Evolutionary conservation across 1,140 invertebrate genomes (phyloP).

Genomic region (Pollicipes pollicipes): DNA sequence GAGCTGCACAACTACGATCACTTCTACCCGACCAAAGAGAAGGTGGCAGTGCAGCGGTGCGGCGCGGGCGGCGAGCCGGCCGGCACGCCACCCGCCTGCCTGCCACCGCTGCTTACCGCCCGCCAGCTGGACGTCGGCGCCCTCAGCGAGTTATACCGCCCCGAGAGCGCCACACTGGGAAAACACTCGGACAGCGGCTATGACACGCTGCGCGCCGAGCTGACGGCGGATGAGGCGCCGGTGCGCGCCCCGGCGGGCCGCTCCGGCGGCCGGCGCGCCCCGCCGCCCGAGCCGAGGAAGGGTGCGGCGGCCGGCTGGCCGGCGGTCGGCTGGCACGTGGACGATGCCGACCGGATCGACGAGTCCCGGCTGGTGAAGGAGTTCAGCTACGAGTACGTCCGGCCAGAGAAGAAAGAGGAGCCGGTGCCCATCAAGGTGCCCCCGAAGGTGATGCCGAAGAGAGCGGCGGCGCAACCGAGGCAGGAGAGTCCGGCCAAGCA

Average conservation of each 20-base stretch:
- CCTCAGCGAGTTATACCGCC: background rate
- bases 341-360: constrained; percentile 11
- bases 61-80: constrained; percentile 5
- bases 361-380: constrained; percentile 16
- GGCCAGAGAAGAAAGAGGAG: constrained; percentile 11
- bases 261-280: too few species aligned
- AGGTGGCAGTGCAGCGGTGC: background rate
- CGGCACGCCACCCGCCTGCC: too few species aligned
- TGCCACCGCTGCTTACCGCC: background rate
- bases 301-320: background rate
- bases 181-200: constrained; percentile 28
- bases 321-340: background rate
- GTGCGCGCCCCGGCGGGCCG: too few species aligned
- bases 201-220: constrained; percentile 23
- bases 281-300: background rate
- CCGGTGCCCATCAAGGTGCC: constrained; percentile 4
- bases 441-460: constrained; percentile 3
- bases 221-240: constrained; percentile 2
- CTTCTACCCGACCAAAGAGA: constrained; percentile 7
- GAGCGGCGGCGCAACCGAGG: background rate
- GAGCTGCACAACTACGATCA: constrained; percentile 3
- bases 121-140: background rate
- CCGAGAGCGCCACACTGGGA: constrained; percentile 21
- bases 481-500: background rate
- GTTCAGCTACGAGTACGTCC: constrained; percentile 18